A percentile compares a stretch with the other conserved stretches of the same genome.
Evolutionary conservation across 2,113 vertebrate genomes (phyloP).

Genomic region (Prunella fulvescens): DNA sequence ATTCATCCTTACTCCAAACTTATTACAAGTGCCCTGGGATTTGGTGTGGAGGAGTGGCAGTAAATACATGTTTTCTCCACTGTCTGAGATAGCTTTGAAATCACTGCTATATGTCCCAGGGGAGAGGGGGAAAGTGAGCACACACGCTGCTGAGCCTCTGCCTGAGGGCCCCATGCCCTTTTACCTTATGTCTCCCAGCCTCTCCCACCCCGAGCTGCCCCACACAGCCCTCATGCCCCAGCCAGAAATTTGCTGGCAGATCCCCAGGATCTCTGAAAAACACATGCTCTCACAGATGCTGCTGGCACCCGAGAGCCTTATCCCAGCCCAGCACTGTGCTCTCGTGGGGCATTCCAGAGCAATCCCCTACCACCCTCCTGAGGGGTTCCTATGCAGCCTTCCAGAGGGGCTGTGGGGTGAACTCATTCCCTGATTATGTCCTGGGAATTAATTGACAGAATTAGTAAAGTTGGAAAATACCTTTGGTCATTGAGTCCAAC

Average conservation of each 20-base stretch:
- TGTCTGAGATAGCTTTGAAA: background rate
- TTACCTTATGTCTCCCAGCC: background rate
- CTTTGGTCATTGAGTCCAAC: background rate
- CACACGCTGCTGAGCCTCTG: accelerated
- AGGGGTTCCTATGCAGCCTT: accelerated
- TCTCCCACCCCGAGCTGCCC: accelerated
- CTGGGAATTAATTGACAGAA: background rate
- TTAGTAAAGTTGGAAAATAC: background rate
- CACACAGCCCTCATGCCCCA: accelerated
- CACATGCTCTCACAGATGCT: accelerated
- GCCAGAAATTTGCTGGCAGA: background rate
- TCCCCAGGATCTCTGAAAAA: background rate
- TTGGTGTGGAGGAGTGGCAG: background rate
- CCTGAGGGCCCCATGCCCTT: accelerated
- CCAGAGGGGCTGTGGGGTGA: background rate
- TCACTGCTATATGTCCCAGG: accelerated
- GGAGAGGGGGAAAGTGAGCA: accelerated
- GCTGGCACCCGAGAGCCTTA: accelerated
- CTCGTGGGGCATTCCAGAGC: accelerated
- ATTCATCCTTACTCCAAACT: background rate
- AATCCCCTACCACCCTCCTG: accelerated
- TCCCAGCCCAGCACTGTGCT: background rate
- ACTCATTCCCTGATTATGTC: accelerated
- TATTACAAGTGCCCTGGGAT: background rate
- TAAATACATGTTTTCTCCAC: background rate